Evolutionary conservation across 23 tunicate species (phyloP).

Genomic region (Trididemnum clinides): DNA sequence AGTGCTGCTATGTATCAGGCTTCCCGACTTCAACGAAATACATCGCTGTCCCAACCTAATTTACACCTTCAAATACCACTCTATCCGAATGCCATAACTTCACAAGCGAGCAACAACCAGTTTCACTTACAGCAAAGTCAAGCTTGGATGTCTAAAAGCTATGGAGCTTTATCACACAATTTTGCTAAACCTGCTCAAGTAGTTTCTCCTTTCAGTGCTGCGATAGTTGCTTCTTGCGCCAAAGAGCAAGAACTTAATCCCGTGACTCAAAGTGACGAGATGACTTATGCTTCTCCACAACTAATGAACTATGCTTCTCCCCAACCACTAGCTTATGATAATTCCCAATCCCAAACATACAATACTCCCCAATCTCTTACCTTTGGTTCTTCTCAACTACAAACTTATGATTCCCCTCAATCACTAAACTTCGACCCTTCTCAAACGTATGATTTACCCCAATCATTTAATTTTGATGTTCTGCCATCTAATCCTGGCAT

Average conservation of each 20-base stretch:
- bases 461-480: neutral
- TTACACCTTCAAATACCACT: neutral
- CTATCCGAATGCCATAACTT: neutral
- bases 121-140: neutral
- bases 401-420: neutral
- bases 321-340: neutral
- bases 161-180: constrained; percentile 39
- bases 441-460: neutral
- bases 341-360: neutral
- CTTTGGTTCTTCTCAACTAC: too few relatives aligned
- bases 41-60: too few relatives aligned
- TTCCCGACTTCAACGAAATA: neutral
- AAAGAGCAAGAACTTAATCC: neutral
- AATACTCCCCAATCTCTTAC: too few relatives aligned
- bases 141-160: constrained; percentile 17
- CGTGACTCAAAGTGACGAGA: too few relatives aligned
- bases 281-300: too few relatives aligned
- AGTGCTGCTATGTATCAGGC: neutral
- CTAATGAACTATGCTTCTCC: too few relatives aligned
- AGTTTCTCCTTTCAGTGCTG: constrained; percentile 40
- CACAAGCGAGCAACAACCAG: neutral
- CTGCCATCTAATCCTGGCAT: neutral
- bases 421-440: neutral
- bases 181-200: constrained; percentile 23
- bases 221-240: constrained; percentile 35